These are phyloP conservation scores for Falco punctatus DNA, from an alignment of 2,113 vertebrate genomes.

Conservation along the genomic window DNA sequence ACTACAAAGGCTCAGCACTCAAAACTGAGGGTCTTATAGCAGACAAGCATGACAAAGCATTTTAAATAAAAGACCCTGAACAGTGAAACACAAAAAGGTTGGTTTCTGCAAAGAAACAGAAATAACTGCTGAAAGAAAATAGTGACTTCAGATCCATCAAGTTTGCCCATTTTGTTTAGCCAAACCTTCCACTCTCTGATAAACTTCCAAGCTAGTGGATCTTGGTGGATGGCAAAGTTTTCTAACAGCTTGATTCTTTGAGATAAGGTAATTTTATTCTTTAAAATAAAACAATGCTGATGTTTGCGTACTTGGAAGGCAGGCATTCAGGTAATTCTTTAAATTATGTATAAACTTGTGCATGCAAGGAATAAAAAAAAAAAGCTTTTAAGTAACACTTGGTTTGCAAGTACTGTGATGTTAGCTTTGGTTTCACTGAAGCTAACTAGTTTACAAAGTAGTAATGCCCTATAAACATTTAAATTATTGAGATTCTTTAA, in stretches of 20 bases:
- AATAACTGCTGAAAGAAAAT: neutral
- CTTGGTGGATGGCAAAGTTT: neutral
- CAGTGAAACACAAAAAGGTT: neutral
- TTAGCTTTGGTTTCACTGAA: neutral
- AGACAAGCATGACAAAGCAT: neutral
- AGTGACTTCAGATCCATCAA: neutral
- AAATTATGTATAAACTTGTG: neutral
- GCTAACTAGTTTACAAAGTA: neutral
- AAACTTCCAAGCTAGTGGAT: neutral
- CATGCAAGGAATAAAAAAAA: neutral
- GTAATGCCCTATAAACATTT: neutral
- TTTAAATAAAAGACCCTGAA: neutral
- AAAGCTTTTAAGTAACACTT: neutral
- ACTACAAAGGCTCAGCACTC: neutral
- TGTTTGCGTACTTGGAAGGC: neutral
- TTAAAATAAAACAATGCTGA: neutral
- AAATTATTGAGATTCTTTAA: neutral
- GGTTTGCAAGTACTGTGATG: neutral
- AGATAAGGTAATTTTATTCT: neutral
- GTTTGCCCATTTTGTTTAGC: neutral
- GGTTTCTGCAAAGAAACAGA: neutral
- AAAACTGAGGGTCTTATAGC: neutral
- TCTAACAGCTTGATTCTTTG: neutral
- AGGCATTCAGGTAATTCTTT: neutral
- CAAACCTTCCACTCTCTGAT: neutral